Base-by-base conservation (phyloP, 2,888 invertebrate genomes). In the Agonopterix alstromeriana region DNA sequence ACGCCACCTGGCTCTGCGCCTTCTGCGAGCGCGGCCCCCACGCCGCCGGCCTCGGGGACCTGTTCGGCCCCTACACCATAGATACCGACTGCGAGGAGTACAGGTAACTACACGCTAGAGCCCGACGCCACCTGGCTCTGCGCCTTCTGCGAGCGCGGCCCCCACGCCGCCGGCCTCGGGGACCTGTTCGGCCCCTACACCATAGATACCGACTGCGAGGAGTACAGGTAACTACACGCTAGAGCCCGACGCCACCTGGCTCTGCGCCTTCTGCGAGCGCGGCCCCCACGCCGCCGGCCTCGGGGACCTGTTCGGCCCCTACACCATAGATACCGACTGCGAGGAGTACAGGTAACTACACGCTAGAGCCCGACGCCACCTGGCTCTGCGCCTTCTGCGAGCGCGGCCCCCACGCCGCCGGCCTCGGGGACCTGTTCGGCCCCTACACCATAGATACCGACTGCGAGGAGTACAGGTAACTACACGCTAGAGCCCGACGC, bases 121-220 rank as follows among this genome's bases (percentile, higher is more conserved):
- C 92, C 94, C 9, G 96, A 97, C 77, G 90, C 91, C 8, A 92
- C 93, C 44, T 98, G 97, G 97, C 92, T 95, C 54, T 98, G 98
- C 86, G 95, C 94, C 10, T 95, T 98, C 75, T 98, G 98, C 80
- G 95, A 94, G 69, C 91, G 93, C 50, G 95, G 96, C 58, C 84
- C 85, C 12, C 84, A 85, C 59, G 67, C 73, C 38, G 75, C 72
- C 42, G 73, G 78, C 1, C 83, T 95, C 10, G 97, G 98, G 1
- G 98, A 97, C 82, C 90, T 98, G 47, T 98, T 97, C 77, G 98
- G 98, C 0, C 98, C 98, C 0, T 98, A 98, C 73, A 89, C 94
- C 54, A 90, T 95, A 14, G 91, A 92, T n/a, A 91, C 90, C 1
- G 92, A 92, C 56, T 92, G 92, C 55, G 90, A 93, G 0, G 94